Conservation (phyloP, 2,888 invertebrate species). For the Drosophila gaucha region DNA sequence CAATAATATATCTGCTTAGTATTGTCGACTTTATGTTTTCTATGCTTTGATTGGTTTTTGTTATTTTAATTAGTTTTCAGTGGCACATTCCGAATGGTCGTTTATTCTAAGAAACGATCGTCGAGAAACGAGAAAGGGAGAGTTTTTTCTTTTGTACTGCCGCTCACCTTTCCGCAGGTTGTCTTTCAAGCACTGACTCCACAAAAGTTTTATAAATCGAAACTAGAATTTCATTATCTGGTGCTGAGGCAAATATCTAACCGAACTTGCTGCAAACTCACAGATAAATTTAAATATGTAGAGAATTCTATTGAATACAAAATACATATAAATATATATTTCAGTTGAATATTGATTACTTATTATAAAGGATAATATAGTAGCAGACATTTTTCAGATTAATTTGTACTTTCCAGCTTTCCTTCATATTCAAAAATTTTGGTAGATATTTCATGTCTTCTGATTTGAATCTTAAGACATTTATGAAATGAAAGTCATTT, state of each 20-base stretch:
- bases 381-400: no score
- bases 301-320: not conserved
- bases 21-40: conserved; percentile 43
- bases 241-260: no score
- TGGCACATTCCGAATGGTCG: conserved; percentile 48
- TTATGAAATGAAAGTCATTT: no score
- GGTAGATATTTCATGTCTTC: no score
- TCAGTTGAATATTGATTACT: no score
- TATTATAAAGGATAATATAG: no score
- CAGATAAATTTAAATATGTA: no score
- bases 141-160: conserved; percentile 58
- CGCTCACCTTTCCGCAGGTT: conserved; percentile 10
- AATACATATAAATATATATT: no score
- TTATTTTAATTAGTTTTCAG: conserved; percentile 73
- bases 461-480: no score
- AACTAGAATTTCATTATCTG: not conserved
- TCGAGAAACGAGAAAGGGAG: conserved; percentile 57
- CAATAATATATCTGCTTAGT: not conserved
- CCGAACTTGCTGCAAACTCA: no score
- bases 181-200: conserved; percentile 6
- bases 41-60: conserved; percentile 69
- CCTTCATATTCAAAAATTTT: no score
- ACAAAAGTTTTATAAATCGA: conserved; percentile 14
- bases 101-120: conserved; percentile 56
- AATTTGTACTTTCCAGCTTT: no score